phyloP scores from a whole-genome alignment of 2,888 invertebrate genomes.

The Diplolepis rosae region DNA sequence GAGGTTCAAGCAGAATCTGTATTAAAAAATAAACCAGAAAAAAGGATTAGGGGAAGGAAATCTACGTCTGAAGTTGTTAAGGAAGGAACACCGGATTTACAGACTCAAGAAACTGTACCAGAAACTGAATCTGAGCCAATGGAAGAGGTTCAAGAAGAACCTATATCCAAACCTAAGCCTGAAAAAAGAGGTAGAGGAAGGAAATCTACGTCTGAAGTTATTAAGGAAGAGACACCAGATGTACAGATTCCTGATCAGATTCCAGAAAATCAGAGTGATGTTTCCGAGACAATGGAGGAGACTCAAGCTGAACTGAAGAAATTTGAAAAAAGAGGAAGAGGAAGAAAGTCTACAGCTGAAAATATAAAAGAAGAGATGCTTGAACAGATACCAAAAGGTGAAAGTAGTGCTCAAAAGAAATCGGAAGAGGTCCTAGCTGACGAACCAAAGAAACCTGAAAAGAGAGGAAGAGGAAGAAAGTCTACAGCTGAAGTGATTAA shows the following conservation, averaged over 20 bases:
- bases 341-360: constrained; percentile 1
- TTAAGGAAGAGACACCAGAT: background rate
- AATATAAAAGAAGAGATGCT: background rate
- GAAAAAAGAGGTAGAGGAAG: background rate
- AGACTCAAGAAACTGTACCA: background rate
- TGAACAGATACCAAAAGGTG: too few relatives aligned
- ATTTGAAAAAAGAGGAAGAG: background rate
- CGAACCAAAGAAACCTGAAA: background rate
- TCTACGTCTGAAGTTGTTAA: background rate
- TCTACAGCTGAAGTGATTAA: background rate
- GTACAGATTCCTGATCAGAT: background rate
- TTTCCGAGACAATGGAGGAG: background rate
- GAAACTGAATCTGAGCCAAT: background rate
- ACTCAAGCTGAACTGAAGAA: background rate
- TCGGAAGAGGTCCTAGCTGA: background rate
- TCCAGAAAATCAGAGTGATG: background rate
- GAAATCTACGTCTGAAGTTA: background rate
- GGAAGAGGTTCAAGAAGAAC: too few relatives aligned
- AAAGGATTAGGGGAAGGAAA: background rate
- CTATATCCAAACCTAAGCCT: background rate
- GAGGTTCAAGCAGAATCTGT: background rate
- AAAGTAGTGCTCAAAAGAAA: background rate
- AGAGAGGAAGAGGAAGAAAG: constrained; percentile 9
- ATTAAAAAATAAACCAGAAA: background rate
- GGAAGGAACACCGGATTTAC: background rate